Base-by-base conservation (phyloP, 2,797 vertebrate genomes). In the Alcedo quadribrachys region DNA sequence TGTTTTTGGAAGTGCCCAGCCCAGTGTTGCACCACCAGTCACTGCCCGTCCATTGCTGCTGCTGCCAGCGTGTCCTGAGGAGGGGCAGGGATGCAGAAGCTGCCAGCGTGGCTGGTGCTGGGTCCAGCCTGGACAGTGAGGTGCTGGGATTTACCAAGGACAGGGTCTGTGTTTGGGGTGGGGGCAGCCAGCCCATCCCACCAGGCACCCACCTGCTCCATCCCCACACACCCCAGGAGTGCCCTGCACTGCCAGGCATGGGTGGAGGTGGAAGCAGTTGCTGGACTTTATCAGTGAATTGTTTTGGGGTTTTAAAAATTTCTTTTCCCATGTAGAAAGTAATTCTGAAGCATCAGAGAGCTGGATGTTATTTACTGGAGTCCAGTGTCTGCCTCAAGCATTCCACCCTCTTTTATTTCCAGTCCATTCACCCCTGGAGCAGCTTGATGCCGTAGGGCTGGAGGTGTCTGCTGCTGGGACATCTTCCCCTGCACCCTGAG, bases 41-140 rank as follows among this genome's bases (percentile, higher is more conserved):
- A 12, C 51, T 19, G 57, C 11, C 40, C 14, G 0, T 55, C 55
- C 50, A 15, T 20, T 8, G 4, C 22, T 5, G 57, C 65, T 3
- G 5, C 46, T 30, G 37, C 24, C 25, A 2, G 15, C 0, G 25
- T 4, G 1, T 68, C 30, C 57, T 0, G 0, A 17, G 27, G 37
- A 33, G 58, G 20, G 22, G 46, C 63, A 35, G 48, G 78, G 50
- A 15, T 19, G 22, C n/a, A 30, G 51, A 4, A n/a, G 33, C 55
- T 22, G 28, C 24, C 20, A 21, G 50, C 15, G 8, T 51, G 27
- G 50, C 50, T 51, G 4, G 42, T n/a, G 35, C 17, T 0, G 0
- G 43, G 48, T 50, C 48, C 48, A 50, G 48, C 48, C 48, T 50
- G 48, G 48, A 8, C 24, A 50, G 24, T 50, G 48, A 14, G 22